phyloP scores from a whole-genome alignment of 2,113 vertebrate genomes.

The Aphelocoma coerulescens region DNA sequence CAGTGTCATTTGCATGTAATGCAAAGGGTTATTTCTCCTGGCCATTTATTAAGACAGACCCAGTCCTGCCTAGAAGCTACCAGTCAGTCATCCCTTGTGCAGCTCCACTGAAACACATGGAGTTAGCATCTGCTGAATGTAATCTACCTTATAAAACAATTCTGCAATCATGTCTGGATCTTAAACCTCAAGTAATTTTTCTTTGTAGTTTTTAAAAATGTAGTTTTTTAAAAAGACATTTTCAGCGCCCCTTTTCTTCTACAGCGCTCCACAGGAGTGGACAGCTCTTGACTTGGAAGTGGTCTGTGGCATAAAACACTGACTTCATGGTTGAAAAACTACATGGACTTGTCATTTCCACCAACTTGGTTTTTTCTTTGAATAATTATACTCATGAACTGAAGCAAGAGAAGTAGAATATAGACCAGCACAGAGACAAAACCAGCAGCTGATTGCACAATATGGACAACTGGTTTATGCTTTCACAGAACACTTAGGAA shows the following conservation, averaged over 20 bases:
- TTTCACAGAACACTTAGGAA: neutral
- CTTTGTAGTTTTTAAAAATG: neutral
- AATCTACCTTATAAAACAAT: neutral
- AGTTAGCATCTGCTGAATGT: neutral
- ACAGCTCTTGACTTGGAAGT: neutral
- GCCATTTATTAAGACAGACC: neutral
- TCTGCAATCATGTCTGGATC: neutral
- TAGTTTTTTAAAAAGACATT: neutral
- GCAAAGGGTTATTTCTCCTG: neutral
- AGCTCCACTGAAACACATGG: neutral
- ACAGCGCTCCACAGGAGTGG: accelerated
- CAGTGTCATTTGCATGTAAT: neutral
- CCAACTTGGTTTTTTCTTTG: neutral
- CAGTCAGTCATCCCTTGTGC: neutral
- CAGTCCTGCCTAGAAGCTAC: neutral
- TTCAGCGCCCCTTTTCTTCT: neutral
- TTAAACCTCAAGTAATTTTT: neutral
- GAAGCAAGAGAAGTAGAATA: neutral
- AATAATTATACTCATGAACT: neutral
- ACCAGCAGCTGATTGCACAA: neutral
- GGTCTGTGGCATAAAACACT: neutral
- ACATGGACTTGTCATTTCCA: neutral
- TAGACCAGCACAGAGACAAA: neutral
- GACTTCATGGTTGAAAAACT: neutral
- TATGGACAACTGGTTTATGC: neutral